Evolutionary conservation across 2,113 vertebrate genomes (phyloP).

Genomic region (Girardinichthys multiradiatus): DNA sequence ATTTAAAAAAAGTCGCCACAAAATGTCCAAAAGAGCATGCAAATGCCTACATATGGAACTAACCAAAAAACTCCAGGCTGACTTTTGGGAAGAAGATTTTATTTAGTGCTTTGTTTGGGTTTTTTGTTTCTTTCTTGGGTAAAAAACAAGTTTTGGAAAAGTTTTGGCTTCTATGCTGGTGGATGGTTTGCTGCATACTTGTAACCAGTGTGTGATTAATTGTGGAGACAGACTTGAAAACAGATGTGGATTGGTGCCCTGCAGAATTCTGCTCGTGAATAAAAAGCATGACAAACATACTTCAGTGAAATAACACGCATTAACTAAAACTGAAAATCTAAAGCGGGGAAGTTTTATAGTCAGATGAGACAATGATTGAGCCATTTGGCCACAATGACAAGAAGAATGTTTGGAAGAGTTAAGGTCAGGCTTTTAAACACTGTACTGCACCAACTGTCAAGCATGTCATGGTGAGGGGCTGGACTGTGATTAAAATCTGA

Average conservation of each 20-base stretch:
- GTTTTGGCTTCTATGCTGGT: slow-evolving; percentile 61
- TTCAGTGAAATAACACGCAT: background rate
- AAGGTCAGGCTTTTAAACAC: background rate
- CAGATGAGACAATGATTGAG: background rate
- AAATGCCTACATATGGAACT: background rate
- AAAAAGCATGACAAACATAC: background rate
- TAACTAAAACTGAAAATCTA: background rate
- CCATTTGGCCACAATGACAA: background rate
- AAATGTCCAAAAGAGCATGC: no score
- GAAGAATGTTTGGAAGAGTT: no score
- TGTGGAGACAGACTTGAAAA: slow-evolving; percentile 59
- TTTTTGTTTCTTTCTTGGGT: slow-evolving; percentile 30
- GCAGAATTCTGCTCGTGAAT: slow-evolving; percentile 19
- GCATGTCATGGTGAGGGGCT: background rate
- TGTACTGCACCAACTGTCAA: background rate
- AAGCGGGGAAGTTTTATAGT: background rate
- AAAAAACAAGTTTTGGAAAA: slow-evolving; percentile 66
- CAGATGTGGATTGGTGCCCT: slow-evolving; percentile 54
- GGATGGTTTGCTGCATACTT: slow-evolving; percentile 47
- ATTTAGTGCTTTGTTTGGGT: background rate
- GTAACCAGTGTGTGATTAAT: slow-evolving; percentile 59
- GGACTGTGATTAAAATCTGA: background rate
- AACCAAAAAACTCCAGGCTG: background rate
- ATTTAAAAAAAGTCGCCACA: background rate
- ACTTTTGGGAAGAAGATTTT: background rate